Conservation (phyloP, 2,888 invertebrate genomes). For the Eristalis intricaria region DNA sequence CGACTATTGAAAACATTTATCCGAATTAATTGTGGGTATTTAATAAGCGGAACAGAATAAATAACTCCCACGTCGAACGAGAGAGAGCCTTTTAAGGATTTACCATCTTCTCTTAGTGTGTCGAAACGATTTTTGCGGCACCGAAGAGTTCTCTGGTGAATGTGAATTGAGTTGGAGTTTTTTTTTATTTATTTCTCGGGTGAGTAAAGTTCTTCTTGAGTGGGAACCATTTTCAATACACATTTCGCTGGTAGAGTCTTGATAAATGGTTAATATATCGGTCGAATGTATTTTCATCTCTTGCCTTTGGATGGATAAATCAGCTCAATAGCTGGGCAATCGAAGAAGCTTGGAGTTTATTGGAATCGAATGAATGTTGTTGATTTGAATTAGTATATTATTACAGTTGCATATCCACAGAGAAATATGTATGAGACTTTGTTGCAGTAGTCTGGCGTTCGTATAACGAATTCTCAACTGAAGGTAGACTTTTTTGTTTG, state of each 20-base stretch:
- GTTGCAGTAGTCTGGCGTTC: too few species aligned
- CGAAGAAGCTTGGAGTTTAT: background rate
- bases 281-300: conserved; percentile 38
- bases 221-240: conserved; percentile 14
- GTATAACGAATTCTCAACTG: too few species aligned
- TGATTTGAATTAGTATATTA: background rate
- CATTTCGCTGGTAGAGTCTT: conserved; percentile 30
- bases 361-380: background rate
- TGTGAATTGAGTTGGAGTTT: conserved; percentile 3
- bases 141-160: conserved; percentile 27
- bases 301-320: conserved; percentile 35
- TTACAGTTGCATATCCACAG: too few species aligned
- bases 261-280: conserved; percentile 57
- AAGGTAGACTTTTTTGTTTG: too few species aligned
- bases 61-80: conserved; percentile 63
- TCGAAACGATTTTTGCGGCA: conserved; percentile 59
- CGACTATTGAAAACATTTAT: conserved; percentile 49
- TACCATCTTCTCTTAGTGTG: conserved; percentile 34
- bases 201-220: conserved; percentile 13
- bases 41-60: conserved; percentile 55
- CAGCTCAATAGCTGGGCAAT: conserved; percentile 6
- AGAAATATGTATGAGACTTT: too few species aligned
- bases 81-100: conserved; percentile 48
- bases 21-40: conserved; percentile 59
- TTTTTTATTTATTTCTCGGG: background rate